A percentile compares a stretch with the other conserved stretches of the same genome.
Conservation (phyloP, 2,888 invertebrate species). For the Pterostichus niger region DNA sequence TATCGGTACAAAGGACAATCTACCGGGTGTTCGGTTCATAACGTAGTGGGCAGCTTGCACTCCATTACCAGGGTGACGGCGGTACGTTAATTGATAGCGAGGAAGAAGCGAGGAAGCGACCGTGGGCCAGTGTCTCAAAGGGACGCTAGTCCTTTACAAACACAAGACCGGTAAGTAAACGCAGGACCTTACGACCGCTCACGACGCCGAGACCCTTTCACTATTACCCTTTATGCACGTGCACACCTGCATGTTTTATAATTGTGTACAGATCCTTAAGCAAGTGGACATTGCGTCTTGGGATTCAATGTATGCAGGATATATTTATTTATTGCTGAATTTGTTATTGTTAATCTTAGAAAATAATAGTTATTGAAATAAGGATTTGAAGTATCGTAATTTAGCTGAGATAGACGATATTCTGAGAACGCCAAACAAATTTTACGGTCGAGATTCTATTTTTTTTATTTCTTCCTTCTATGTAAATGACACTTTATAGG, state of each 20-base stretch:
- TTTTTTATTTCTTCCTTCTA: too few relatives aligned
- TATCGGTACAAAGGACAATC: too few relatives aligned
- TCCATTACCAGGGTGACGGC: constrained; percentile 9
- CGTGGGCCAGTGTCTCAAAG: constrained; percentile 20
- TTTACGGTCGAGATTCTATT: too few relatives aligned
- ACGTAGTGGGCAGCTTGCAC: not conserved
- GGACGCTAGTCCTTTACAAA: constrained; percentile 18
- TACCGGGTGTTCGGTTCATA: not conserved
- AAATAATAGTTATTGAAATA: too few relatives aligned
- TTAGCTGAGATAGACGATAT: too few relatives aligned
- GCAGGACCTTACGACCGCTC: constrained; percentile 10
- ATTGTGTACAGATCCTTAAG: not conserved
- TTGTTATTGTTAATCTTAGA: too few relatives aligned
- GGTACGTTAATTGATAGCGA: not conserved
- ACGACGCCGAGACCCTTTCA: constrained; percentile 3
- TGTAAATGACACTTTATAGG: too few relatives aligned
- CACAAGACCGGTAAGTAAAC: constrained; percentile 17
- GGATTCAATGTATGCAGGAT: too few relatives aligned
- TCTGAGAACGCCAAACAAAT: too few relatives aligned
- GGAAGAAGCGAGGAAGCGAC: constrained; percentile 5
- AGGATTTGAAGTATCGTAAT: too few relatives aligned
- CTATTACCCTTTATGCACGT: constrained; percentile 29
- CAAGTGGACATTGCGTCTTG: too few relatives aligned
- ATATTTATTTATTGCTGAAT: not conserved
- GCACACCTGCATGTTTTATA: constrained; percentile 21